Evolutionary conservation across 2,797 vertebrate genomes (phyloP), one percentile per base, ranked within the genome.

Genomic region (Micromesistius poutassou): DNA sequence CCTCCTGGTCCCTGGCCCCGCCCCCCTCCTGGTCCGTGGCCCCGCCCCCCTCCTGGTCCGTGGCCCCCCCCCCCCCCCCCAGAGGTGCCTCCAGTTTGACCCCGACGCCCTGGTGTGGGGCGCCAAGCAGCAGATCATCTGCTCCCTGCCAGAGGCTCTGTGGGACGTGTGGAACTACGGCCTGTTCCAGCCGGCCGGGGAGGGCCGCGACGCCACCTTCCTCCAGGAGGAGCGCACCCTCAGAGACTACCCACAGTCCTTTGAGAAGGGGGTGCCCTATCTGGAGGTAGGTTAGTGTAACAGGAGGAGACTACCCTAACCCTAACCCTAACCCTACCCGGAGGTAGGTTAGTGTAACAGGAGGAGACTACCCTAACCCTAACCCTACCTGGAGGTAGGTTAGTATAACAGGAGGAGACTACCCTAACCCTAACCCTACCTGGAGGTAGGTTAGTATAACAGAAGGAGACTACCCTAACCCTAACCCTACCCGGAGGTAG

Each of bases 31-130:
- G 7, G 4, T 31, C 31, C 31, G 5, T 72, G 31, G 31, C 31
- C 31, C 22, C 6, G 22, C 55, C 55, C 55, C n/a, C 55, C 55
- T 3, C 55, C 22, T 19, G 4, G 12, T 19, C 46, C 46, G 5
- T 42, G 35, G 35, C 73, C 28, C 66, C 2, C 8, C 2, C 25
- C 73, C 28, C 66, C 2, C 8, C 76, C 80, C 70, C 77, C 89
- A 98, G 97, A 96, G 96, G 93, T 98, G 96, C 91, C 92, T 98
- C 62, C 95, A 96, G 77, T 98, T 98, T 84, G 97, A 98, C 86
- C 96, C 94, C 0, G 96, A 96, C 35, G 95, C 94, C 77, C 94
- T 93, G 0, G 96, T 96, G 87, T 98, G 97, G 97, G 94, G 87
- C 0, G 97, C 96, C 13, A 98, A 98, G 91, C 97, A 97, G 91